These are phyloP conservation scores for Phaethon lepturus DNA, from an alignment of 2,113 vertebrate species.

Conservation along the genomic window DNA sequence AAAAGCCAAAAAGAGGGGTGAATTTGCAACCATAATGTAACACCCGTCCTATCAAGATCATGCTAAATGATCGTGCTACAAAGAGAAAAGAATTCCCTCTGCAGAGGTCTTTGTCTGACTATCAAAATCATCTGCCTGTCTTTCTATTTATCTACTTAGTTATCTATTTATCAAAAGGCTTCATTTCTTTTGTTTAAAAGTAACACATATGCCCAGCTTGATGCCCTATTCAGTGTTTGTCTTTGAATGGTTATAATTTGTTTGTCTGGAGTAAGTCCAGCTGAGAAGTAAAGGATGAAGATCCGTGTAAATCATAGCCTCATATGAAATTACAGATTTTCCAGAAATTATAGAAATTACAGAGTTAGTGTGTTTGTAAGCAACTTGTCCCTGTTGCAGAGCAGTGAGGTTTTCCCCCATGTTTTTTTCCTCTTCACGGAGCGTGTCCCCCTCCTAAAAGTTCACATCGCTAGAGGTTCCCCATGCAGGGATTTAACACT, in stretches of 20 bases:
- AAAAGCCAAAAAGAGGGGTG: neutral
- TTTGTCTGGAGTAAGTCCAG: neutral
- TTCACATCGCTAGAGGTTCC: neutral
- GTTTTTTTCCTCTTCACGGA: neutral
- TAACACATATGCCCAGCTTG: neutral
- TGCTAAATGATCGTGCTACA: neutral
- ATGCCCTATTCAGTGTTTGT: neutral
- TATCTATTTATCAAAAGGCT: conserved; percentile 33
- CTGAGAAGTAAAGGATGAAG: conserved; percentile 20
- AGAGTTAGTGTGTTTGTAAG: neutral
- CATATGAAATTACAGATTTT: conserved; percentile 13
- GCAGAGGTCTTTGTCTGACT: conserved; percentile 10
- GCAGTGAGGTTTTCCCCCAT: neutral
- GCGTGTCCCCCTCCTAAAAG: neutral
- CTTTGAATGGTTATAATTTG: conserved; percentile 20
- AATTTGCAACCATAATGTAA: neutral
- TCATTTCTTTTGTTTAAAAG: conserved; percentile 21
- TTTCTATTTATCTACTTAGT: neutral
- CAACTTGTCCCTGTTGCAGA: neutral
- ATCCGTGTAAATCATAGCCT: conserved; percentile 19
- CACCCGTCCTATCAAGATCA: neutral
- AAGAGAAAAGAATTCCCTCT: neutral
- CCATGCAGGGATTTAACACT: neutral
- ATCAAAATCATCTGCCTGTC: neutral
- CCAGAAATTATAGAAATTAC: neutral